phyloP scores from a whole-genome alignment of 2,888 invertebrate species.

The Didymodactylos carnosus region DNA sequence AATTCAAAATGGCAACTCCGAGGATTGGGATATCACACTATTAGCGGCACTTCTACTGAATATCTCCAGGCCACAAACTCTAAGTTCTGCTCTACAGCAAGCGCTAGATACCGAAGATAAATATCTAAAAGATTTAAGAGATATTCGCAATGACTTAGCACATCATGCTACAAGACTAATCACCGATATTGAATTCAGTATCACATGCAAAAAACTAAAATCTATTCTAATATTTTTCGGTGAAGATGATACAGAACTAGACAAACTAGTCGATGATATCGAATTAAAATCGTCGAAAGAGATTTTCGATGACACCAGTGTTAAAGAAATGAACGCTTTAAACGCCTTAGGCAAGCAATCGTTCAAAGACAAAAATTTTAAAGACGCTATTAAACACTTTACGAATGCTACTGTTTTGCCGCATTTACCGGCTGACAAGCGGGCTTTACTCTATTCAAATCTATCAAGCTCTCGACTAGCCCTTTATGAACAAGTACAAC shows the following conservation, averaged over 20 bases:
- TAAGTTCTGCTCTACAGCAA: not conserved
- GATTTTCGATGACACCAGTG: not conserved
- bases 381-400: not conserved
- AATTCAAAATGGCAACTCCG: too few species aligned
- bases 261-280: not conserved
- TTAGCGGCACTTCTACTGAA: not conserved
- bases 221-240: not conserved
- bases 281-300: not conserved
- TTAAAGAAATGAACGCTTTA: not conserved
- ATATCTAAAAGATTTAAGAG: not conserved
- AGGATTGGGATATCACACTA: not conserved
- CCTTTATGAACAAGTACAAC: not conserved
- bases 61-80: not conserved
- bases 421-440: not conserved
- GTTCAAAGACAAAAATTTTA: not conserved
- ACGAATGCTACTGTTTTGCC: not conserved
- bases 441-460: not conserved
- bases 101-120: not conserved
- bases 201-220: not conserved
- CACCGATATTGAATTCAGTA: not conserved
- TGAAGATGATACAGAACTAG: not conserved
- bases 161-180: not conserved
- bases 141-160: not conserved
- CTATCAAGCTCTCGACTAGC: not conserved
- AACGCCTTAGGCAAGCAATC: not conserved